phyloP scores from a whole-genome alignment of 2,888 invertebrate species.

The Ophioninae sp. region DNA sequence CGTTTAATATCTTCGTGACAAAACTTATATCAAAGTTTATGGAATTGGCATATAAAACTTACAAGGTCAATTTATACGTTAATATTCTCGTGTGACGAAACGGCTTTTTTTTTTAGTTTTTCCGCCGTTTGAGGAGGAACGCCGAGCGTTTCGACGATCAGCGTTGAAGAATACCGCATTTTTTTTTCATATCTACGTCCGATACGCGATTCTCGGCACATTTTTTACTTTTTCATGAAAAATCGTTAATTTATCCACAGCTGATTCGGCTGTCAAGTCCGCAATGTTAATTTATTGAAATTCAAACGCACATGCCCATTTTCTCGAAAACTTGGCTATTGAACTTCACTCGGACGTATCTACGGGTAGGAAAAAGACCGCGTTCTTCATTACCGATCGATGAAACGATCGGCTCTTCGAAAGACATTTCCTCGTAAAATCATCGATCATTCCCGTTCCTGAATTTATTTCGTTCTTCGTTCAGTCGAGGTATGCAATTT shows the following conservation, averaged over 20 bases:
- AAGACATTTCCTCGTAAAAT: background rate
- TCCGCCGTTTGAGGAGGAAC: background rate
- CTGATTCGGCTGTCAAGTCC: background rate
- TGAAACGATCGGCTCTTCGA: too few relatives aligned
- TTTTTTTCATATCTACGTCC: background rate
- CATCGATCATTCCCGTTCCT: constrained; percentile 5
- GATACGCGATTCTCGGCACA: background rate
- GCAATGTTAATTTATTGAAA: background rate
- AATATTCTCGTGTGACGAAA: constrained; percentile 47
- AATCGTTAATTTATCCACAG: background rate
- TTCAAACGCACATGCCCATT: background rate
- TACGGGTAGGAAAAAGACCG: background rate
- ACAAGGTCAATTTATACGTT: constrained; percentile 72
- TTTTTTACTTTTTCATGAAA: background rate
- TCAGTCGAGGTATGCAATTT: constrained; percentile 45
- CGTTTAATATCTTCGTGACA: constrained; percentile 52
- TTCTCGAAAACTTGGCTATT: background rate
- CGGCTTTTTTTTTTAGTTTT: constrained; percentile 40
- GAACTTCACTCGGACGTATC: background rate
- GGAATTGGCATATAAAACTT: constrained; percentile 75
- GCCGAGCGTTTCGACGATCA: background rate
- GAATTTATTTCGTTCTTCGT: constrained; percentile 26
- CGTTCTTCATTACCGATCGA: background rate
- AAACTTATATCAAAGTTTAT: constrained; percentile 71
- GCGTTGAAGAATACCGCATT: background rate